phyloP scores from a whole-genome alignment of 2,888 invertebrate genomes.

The Ptychoptera contaminata region DNA sequence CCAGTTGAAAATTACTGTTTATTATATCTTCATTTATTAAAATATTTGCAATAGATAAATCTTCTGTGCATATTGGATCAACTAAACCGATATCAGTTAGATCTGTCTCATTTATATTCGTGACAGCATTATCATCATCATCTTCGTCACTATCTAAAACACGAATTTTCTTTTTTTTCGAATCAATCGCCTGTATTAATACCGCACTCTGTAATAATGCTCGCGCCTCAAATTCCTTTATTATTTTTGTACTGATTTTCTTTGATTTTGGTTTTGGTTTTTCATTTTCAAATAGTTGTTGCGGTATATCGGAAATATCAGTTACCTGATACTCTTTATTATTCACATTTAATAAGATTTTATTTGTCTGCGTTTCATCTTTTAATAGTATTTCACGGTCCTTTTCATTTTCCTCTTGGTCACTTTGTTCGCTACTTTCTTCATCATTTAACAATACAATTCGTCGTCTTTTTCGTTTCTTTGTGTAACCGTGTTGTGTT shows the following conservation, averaged over 20 bases:
- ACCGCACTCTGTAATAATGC: conserved; percentile 4
- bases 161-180: conserved; percentile 1
- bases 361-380: no score
- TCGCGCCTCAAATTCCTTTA: conserved; percentile 5
- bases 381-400: background rate
- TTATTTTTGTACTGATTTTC: conserved; percentile 4
- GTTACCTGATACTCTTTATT: no score
- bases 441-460: background rate
- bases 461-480: background rate
- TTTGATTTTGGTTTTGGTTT: conserved; percentile 7
- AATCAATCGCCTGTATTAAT: conserved; percentile 2
- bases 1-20: background rate
- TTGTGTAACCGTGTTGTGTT: no score
- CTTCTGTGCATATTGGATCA: background rate
- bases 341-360: no score
- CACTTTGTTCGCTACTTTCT: conserved; percentile 1
- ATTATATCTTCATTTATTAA: background rate
- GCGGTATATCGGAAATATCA: background rate
- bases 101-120: background rate
- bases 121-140: background rate
- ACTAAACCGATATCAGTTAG: conserved; percentile 3
- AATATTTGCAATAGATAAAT: background rate
- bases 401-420: background rate
- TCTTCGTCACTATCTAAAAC: conserved; percentile 7
- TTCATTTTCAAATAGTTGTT: background rate